These are phyloP conservation scores for Lucinisca nassula DNA, from an alignment of 2,888 invertebrate species.

Conservation along the genomic window DNA sequence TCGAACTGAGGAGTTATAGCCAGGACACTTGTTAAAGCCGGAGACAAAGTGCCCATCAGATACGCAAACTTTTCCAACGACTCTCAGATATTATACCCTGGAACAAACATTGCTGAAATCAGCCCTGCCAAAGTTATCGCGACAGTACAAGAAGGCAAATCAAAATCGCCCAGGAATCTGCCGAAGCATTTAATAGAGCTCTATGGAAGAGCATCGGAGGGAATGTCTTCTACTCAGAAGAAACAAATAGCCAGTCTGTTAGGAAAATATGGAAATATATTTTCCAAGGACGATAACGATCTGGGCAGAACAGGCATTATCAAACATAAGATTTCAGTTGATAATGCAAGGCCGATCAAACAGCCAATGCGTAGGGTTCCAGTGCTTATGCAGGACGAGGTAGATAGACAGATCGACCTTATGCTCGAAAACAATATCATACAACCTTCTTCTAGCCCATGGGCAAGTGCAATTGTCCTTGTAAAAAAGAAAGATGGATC, in stretches of 20 bases:
- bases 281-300: not conserved
- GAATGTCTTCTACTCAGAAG: not conserved
- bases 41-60: slow-evolving; percentile 38
- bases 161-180: not conserved
- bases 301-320: slow-evolving; percentile 11
- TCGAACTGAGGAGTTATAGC: slow-evolving; percentile 23
- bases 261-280: not conserved
- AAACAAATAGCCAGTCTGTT: not conserved
- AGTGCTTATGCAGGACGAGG: not conserved
- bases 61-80: slow-evolving; percentile 38
- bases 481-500: not conserved
- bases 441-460: not conserved
- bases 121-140: not conserved
- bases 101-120: slow-evolving; percentile 34
- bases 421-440: not conserved
- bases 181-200: not conserved
- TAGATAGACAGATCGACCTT: not conserved
- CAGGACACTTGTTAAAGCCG: slow-evolving; percentile 25
- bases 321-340: not conserved
- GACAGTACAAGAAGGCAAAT: not conserved
- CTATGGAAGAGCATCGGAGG: not conserved
- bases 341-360: not conserved
- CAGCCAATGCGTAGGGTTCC: slow-evolving; percentile 1
- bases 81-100: slow-evolving; percentile 10
- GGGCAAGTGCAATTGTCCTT: not conserved